phyloP scores from a whole-genome alignment of 2,888 invertebrate genomes.

The Mylabris sibirica region DNA sequence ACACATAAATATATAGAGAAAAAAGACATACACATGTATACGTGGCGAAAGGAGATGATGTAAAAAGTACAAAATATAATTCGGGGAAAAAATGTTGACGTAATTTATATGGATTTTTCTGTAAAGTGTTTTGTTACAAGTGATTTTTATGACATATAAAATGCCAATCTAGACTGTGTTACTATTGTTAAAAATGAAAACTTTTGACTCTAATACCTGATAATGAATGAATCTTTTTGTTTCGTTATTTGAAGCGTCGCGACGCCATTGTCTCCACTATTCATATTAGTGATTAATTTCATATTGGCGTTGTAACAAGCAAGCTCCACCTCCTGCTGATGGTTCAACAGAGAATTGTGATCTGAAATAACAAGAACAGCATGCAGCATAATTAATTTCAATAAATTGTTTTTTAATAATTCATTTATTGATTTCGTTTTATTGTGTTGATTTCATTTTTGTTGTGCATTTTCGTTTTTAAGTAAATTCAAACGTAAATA shows the following conservation, averaged over 20 bases:
- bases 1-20: not conserved
- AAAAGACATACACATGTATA: not conserved
- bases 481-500: not conserved
- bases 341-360: slow-evolving; percentile 52
- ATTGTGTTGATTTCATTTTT: not conserved
- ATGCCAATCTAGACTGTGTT: slow-evolving; percentile 53
- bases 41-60: slow-evolving; percentile 33
- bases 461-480: not conserved
- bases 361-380: slow-evolving; percentile 59
- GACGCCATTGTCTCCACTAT: slow-evolving; percentile 31
- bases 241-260: not conserved
- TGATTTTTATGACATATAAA: slow-evolving; percentile 60
- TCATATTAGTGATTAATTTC: slow-evolving; percentile 57
- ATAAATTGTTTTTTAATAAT: slow-evolving; percentile 48
- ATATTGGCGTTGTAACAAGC: slow-evolving; percentile 52
- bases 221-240: not conserved
- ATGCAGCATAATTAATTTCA: slow-evolving; percentile 58
- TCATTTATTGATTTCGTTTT: slow-evolving; percentile 23
- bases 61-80: slow-evolving; percentile 52
- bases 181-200: slow-evolving; percentile 51
- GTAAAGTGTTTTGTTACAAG: slow-evolving; percentile 59
- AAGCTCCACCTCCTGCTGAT: slow-evolving; percentile 48
- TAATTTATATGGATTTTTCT: slow-evolving; percentile 58
- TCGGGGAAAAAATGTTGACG: slow-evolving; percentile 51
- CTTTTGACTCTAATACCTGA: not conserved